Percentiles rank a stretch among this genome's conserved stretches.
Evolutionary conservation across 2,113 vertebrate species (phyloP).

Genomic region (Oreochromis niloticus): DNA sequence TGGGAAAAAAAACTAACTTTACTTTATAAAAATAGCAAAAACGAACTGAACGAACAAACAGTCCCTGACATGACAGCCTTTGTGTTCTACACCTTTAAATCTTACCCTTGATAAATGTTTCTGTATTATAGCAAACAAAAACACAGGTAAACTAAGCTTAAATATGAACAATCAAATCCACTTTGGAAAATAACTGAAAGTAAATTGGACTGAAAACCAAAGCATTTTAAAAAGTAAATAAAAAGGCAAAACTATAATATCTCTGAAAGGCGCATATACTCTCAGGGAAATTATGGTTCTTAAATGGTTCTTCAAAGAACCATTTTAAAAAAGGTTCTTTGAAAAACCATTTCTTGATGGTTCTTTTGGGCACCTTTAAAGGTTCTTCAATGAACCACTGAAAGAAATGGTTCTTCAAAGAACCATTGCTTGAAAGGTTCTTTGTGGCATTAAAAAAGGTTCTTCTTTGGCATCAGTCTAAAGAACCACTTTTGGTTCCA

Average conservation of each 20-base stretch:
- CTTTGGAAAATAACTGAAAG: background rate
- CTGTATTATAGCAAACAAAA: background rate
- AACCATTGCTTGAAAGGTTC: background rate
- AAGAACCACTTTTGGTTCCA: background rate
- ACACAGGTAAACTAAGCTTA: background rate
- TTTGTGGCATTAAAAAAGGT: background rate
- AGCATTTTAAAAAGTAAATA: background rate
- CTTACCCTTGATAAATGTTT: background rate
- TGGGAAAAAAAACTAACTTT: rapidly evolving
- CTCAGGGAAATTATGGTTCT: background rate
- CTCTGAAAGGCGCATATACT: background rate
- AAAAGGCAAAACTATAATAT: background rate
- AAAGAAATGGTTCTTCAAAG: background rate
- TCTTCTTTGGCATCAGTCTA: background rate
- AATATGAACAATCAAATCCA: background rate
- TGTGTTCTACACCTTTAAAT: background rate
- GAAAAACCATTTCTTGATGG: background rate
- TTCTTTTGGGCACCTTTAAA: background rate
- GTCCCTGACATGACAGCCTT: background rate
- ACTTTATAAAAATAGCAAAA: background rate
- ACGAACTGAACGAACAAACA: background rate
- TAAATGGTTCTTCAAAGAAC: background rate
- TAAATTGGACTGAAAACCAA: background rate
- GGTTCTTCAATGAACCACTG: background rate
- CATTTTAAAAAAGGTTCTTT: background rate